Percentiles rank a stretch among this genome's conserved stretches.
These are phyloP conservation scores for Eupleurogrammus muticus DNA, from an alignment of 2,797 vertebrate species.

Conservation along the genomic window DNA sequence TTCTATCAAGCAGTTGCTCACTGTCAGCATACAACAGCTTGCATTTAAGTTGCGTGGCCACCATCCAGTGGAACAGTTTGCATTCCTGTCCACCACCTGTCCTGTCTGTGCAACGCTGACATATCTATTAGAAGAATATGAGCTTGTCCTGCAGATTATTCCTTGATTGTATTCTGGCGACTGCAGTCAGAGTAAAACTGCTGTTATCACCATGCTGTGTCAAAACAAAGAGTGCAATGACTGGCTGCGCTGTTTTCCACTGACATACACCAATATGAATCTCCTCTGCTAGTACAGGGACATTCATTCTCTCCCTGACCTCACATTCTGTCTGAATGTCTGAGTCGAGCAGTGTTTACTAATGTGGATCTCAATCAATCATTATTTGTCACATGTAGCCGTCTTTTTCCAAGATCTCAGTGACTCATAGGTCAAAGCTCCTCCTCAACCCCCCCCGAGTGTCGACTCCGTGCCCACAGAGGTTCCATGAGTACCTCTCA, in stretches of 20 bases:
- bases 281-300: neutral
- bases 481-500: too few species aligned
- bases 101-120: slow-evolving; percentile 54
- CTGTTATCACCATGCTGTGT: slow-evolving; percentile 42
- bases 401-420: too few species aligned
- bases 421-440: too few species aligned
- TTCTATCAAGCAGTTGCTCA: slow-evolving; percentile 47
- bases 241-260: slow-evolving; percentile 26
- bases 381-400: too few species aligned
- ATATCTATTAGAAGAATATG: slow-evolving; percentile 63
- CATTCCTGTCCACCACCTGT: slow-evolving; percentile 62
- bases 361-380: neutral
- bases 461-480: too few species aligned
- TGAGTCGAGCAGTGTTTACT: neutral
- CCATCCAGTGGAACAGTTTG: slow-evolving; percentile 58
- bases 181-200: slow-evolving; percentile 45
- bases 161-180: slow-evolving; percentile 43
- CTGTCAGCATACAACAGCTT: slow-evolving; percentile 66
- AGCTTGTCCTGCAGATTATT: slow-evolving; percentile 52
- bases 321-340: neutral
- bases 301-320: slow-evolving; percentile 10
- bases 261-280: slow-evolving; percentile 25
- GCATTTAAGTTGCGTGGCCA: slow-evolving; percentile 58
- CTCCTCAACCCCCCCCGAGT: too few species aligned
- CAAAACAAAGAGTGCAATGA: slow-evolving; percentile 24